Evolutionary conservation across 2,113 vertebrate genomes (phyloP), one percentile per base, ranked within the genome.

Genomic region (Cebidichthys violaceus): DNA sequence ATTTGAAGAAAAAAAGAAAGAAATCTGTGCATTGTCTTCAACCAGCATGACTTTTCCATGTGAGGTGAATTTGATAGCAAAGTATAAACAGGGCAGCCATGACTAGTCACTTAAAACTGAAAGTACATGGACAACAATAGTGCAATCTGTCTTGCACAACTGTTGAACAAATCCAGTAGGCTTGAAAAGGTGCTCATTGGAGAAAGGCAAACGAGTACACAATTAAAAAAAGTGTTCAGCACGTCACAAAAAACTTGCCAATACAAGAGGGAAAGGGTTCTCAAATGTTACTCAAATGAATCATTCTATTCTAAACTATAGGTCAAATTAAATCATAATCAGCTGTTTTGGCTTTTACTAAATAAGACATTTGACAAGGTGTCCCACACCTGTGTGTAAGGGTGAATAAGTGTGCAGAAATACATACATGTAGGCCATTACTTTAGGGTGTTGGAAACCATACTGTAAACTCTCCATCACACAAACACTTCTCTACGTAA

Each of bases 401-500:
- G 41, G 62, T 57, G 69, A 91, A 59, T 6, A 57, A 57, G 6
- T 82, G 69, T 86, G 76, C 47, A 77, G 78, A 72, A 43, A 68
- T 15, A 72, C 14, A 70, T 59, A 77, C 13, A 50, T 69, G 61
- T 47, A 61, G 70, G 60, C 61, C 70, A 80, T 85, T 64, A 59
- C 4, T 8, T 67, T 7, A 72, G 39, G 54, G 59, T 24, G 17
- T 57, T 24, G 65, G 72, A 33, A 27, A n/a, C 43, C n/a, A 15
- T 10, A 33, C 37, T 70, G 70, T 80, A 83, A 85, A 79, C 73
- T 70, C 73, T 70, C 60, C 14, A 0, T 94, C 75, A 94, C 54
- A 94, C 93, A 89, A 94, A 93, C 70, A 94, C 85, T 79, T 95
- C 93, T 52, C 81, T 88, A 50, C 78, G 85, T 39, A 81, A 68